Evolutionary conservation across 2,888 invertebrate genomes (phyloP).

Genomic region (Adelognathus sp.): DNA sequence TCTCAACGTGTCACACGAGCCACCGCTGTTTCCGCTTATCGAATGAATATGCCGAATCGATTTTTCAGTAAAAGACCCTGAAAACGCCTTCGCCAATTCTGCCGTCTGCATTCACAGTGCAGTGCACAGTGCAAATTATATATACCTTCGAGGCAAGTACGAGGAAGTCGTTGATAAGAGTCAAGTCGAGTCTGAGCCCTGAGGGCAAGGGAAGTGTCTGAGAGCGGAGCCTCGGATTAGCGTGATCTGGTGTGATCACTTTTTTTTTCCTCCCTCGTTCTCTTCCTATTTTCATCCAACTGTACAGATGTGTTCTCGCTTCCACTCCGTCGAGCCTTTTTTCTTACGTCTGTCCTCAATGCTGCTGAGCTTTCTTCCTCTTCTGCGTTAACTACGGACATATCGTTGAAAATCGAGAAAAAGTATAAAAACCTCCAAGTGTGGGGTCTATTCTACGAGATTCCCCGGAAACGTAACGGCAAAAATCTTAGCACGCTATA

Average conservation of each 20-base stretch:
- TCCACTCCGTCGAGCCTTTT: conserved; percentile 33
- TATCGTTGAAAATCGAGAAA: conserved; percentile 13
- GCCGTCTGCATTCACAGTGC: too few species aligned
- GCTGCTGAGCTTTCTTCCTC: conserved; percentile 47
- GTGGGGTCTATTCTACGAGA: conserved; percentile 47
- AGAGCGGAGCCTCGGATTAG: conserved; percentile 77
- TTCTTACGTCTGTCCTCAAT: conserved; percentile 26
- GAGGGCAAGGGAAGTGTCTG: conserved; percentile 53
- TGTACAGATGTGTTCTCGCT: conserved; percentile 13
- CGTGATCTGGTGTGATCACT: conserved; percentile 80
- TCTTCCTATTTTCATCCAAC: conserved; percentile 42
- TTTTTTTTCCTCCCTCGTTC: conserved; percentile 63
- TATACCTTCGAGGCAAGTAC: conserved; percentile 5
- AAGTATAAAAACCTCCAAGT: conserved; percentile 14
- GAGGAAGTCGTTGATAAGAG: conserved; percentile 76
- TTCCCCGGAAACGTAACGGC: conserved; percentile 34
- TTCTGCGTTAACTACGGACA: conserved; percentile 40
- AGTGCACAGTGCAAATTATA: too few species aligned
- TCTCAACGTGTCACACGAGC: conserved; percentile 55
- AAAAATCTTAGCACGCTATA: conserved; percentile 74
- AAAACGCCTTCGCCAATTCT: background rate
- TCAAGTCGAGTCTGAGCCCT: conserved; percentile 71
- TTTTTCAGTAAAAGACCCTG: conserved; percentile 52
- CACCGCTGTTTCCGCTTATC: conserved; percentile 72
- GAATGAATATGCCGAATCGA: conserved; percentile 75